Base-by-base conservation (phyloP, 2,888 invertebrate species). In the Drosophila neutralis region DNA sequence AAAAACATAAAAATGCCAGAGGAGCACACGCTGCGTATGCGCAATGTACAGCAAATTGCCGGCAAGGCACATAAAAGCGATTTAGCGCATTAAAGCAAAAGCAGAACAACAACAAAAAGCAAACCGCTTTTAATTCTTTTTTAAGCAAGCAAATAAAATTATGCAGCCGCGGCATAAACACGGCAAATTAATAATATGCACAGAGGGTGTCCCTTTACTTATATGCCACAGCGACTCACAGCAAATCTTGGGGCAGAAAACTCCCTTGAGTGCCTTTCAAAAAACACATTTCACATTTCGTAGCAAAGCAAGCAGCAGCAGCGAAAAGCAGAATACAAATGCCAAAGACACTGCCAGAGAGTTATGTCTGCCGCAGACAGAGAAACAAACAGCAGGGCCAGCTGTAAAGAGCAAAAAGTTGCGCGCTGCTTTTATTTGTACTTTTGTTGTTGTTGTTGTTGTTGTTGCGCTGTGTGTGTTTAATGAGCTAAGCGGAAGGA, bases 401-500 rank as follows among this genome's bases (percentile, higher is more conserved):
- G 7, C n/a, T 27, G 36, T 51, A 52, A 51, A 58, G 42, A 56
- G 40, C 53, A 29, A 63, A 72, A 78, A 82, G 58, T 67, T 79
- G 71, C n/a, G 33, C 56, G 63, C 40, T 21, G 49, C 5, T 31
- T 49, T 60, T 56, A n/a, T 51, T 51, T 45, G 24, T 45, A 10
- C 54, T 40, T 35, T 35, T 11, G 11, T 33, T 11, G 0, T 11
- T 4, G 13, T 24, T 18, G 31, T 21, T n/a, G 27, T 29, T 64
- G 29, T 29, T 8, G 29, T 29, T 29, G 29, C 1, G 33, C 27
- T 64, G 54, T 71, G 67, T 83, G 77, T 90, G 88, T 90, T 90
- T 90, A 91, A 90, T 90, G 90, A 90, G 90, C 88, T 90, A 90
- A 91, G 83, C 90, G 90, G 90, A 90, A 91, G 91, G 89, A 90